A percentile compares a stretch with the other conserved stretches of the same genome.
Conservation (phyloP, 2,888 invertebrate genomes). For the Lapara coniferarum region DNA sequence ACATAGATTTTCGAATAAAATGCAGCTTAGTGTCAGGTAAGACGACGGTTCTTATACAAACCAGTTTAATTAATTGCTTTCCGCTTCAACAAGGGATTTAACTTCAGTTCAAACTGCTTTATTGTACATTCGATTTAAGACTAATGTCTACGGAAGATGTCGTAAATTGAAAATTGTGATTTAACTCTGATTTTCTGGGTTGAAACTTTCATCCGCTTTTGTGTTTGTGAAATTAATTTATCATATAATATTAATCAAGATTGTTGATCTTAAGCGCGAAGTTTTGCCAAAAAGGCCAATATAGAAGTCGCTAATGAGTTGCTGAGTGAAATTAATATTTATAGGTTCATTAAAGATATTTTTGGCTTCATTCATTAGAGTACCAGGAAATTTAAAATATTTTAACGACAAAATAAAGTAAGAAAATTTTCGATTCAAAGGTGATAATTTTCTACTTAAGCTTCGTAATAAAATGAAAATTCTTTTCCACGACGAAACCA, state of each 20-base stretch:
- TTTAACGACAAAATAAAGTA: too few relatives aligned
- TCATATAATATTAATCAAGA: constrained; percentile 36
- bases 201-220: constrained; percentile 25
- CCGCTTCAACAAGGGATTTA: constrained; percentile 46
- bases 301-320: constrained; percentile 19
- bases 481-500: too few relatives aligned
- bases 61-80: constrained; percentile 61
- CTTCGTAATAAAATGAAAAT: too few relatives aligned
- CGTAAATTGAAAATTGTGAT: constrained; percentile 48
- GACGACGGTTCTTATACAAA: constrained; percentile 54
- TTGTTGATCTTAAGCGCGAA: constrained; percentile 28
- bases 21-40: constrained; percentile 38
- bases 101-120: constrained; percentile 46
- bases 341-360: constrained; percentile 4
- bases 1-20: constrained; percentile 43
- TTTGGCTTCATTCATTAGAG: background rate
- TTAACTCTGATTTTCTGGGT: constrained; percentile 35
- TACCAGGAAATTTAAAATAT: background rate
- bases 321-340: constrained; percentile 22
- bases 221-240: constrained; percentile 34
- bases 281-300: constrained; percentile 29
- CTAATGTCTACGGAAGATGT: constrained; percentile 35
- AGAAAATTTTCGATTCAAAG: background rate
- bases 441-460: too few relatives aligned
- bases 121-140: constrained; percentile 46